These are phyloP conservation scores for Caenorhabditis sp. DNA, from an alignment of 2,888 invertebrate genomes.

Conservation along the genomic window DNA sequence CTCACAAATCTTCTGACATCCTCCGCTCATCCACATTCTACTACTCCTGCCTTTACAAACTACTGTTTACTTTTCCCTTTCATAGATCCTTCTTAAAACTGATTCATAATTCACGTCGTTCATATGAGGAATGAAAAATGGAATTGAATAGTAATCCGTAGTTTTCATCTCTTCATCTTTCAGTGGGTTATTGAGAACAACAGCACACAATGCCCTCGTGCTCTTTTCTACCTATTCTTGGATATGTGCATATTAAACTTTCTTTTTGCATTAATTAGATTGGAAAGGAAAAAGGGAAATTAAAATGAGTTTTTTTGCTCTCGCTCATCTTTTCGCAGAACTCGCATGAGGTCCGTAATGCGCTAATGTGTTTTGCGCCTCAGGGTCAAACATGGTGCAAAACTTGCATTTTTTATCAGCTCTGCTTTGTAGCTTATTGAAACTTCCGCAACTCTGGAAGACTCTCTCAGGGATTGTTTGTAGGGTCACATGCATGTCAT, in stretches of 20 bases:
- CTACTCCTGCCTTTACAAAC: background rate
- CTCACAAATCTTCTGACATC: conserved; percentile 15
- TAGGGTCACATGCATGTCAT: conserved; percentile 34
- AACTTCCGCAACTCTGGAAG: conserved; percentile 21
- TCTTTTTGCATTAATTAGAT: conserved; percentile 40
- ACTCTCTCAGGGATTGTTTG: conserved; percentile 18
- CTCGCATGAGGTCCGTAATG: conserved; percentile 27
- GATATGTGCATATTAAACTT: conserved; percentile 33
- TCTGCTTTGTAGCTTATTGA: conserved; percentile 1
- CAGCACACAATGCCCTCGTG: conserved; percentile 23
- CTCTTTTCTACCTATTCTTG: conserved; percentile 10
- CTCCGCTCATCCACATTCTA: background rate
- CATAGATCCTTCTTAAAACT: conserved; percentile 22
- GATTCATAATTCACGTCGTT: conserved; percentile 34
- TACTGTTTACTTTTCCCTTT: conserved; percentile 27
- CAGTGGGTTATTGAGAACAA: conserved; percentile 21
- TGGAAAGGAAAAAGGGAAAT: conserved; percentile 10
- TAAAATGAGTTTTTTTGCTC: conserved; percentile 19
- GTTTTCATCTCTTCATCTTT: background rate
- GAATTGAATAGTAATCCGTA: background rate
- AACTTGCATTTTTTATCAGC: conserved; percentile 41
- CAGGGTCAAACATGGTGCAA: conserved; percentile 38
- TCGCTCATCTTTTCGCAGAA: conserved; percentile 15
- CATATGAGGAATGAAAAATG: background rate
- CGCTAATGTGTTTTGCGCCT: conserved; percentile 47